These are phyloP conservation scores for Penelope pileata DNA, from an alignment of 2,113 vertebrate species.

Conservation along the genomic window DNA sequence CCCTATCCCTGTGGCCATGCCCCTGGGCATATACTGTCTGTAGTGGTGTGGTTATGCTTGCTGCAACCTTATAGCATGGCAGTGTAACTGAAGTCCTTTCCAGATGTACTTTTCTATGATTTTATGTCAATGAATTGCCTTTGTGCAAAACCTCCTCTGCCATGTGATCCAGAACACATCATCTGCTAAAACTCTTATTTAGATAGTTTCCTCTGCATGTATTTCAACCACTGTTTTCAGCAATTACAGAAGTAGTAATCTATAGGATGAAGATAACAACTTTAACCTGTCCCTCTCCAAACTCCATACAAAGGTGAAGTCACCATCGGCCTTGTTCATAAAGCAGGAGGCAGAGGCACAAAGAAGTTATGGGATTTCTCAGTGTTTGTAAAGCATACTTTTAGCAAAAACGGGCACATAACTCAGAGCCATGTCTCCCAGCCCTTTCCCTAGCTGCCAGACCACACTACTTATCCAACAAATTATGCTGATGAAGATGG, in stretches of 20 bases:
- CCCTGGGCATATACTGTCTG: not conserved
- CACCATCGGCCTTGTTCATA: not conserved
- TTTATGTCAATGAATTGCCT: not conserved
- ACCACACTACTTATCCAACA: not conserved
- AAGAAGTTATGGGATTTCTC: not conserved
- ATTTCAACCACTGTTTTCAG: not conserved
- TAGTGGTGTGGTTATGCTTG: not conserved
- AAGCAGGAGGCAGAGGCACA: not conserved
- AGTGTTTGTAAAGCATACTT: not conserved
- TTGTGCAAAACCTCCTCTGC: not conserved
- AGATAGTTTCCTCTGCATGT: not conserved
- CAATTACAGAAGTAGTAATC: not conserved
- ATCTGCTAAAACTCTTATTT: not conserved
- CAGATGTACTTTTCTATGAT: not conserved
- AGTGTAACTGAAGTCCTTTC: not conserved
- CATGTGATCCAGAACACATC: not conserved
- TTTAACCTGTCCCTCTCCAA: not conserved
- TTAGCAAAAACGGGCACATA: not conserved
- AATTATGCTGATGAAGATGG: not conserved
- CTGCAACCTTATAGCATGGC: not conserved
- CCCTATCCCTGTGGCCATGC: not conserved
- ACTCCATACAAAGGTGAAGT: not conserved
- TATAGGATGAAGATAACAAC: not conserved
- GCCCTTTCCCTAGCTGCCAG: not conserved
- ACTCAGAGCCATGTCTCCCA: not conserved